Evolutionary conservation across 2,888 invertebrate genomes (phyloP), one percentile per base, ranked within the genome.

Genomic region (Meteorus colon): DNA sequence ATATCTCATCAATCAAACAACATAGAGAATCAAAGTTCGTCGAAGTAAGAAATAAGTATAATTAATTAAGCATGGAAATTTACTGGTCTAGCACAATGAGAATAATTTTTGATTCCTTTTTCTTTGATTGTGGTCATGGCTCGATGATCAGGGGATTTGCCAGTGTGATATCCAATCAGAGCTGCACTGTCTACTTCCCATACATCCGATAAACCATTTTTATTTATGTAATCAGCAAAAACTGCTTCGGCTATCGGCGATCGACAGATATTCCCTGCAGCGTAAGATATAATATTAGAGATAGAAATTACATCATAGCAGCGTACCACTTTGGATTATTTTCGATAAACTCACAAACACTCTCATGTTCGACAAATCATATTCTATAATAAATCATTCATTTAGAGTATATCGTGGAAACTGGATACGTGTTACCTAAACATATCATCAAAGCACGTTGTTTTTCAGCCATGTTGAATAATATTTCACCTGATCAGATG

Each of bases 191-290:
- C 97, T 4, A 96, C 95, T 78, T 92, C 91, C 97, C 97, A 98
- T 83, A 94, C 87, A 77, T 93, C 90, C 10, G 89, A 87, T 45
- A 94, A 84, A 48, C 92, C 92, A 80, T 92, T 90, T 85, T 96
- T 92, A 83, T 93, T 92, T 0, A 97, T 91, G n/a, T 94, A 90
- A 85, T 97, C 93, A 68, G 92, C 91, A 88, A 98, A 97, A 6
- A 98, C 96, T 2, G 96, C 97, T 89, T 98, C 98, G 3, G 98
- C 98, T 83, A 98, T 98, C 0, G 98, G 98, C 4, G 98, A 98
- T 6, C 98, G 93, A 89, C 98, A 98, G 83, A 98, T 98, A 87
- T 98, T 98, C 16, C 98, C 98, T 96, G 82, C 27, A 87, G 85
- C 5, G 19, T 8, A 19, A 55, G 4, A n/a, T 16, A 4, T n/a